A percentile compares a stretch with the other conserved stretches of the same genome.
Evolutionary conservation across 2,113 vertebrate genomes (phyloP).

Genomic region (Halichoeres trimaculatus): DNA sequence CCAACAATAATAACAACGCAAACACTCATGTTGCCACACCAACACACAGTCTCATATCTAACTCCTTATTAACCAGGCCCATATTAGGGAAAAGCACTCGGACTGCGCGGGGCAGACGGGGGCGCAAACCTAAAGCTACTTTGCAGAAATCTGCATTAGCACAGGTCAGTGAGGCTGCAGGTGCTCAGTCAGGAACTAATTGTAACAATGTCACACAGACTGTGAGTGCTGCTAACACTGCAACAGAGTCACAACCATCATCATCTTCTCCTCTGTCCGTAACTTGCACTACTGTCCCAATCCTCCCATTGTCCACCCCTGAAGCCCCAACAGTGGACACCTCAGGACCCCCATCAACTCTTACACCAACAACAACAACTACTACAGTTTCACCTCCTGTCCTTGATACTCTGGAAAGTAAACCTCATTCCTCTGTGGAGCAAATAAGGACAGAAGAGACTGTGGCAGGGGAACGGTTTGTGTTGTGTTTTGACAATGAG

Average conservation of each 20-base stretch:
- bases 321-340: slow-evolving; percentile 25
- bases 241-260: slow-evolving; percentile 5
- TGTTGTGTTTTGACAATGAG: slow-evolving; percentile 82
- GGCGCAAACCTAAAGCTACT: slow-evolving; percentile 78
- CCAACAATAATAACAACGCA: slow-evolving; percentile 66
- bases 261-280: slow-evolving; percentile 34
- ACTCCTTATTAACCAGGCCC: slow-evolving; percentile 73
- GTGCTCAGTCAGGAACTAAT: slow-evolving; percentile 23
- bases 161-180: slow-evolving; percentile 33
- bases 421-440: slow-evolving; percentile 23
- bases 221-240: slow-evolving; percentile 25
- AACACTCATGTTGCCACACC: slow-evolving; percentile 54
- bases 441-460: slow-evolving; percentile 51
- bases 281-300: slow-evolving; percentile 29
- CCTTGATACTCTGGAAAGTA: slow-evolving; percentile 22
- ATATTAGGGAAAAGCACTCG: slow-evolving; percentile 80
- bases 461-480: slow-evolving; percentile 75
- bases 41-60: slow-evolving; percentile 48
- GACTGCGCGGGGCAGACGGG: slow-evolving; percentile 78
- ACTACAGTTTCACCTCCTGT: slow-evolving; percentile 34
- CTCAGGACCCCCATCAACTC: slow-evolving; percentile 43
- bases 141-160: slow-evolving; percentile 51
- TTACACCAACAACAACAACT: slow-evolving; percentile 34
- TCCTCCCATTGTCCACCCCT: slow-evolving; percentile 25
- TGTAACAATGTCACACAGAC: slow-evolving; percentile 19